These are phyloP conservation scores for Ericerus pela DNA, from an alignment of 1,140 invertebrate genomes.

Conservation along the genomic window DNA sequence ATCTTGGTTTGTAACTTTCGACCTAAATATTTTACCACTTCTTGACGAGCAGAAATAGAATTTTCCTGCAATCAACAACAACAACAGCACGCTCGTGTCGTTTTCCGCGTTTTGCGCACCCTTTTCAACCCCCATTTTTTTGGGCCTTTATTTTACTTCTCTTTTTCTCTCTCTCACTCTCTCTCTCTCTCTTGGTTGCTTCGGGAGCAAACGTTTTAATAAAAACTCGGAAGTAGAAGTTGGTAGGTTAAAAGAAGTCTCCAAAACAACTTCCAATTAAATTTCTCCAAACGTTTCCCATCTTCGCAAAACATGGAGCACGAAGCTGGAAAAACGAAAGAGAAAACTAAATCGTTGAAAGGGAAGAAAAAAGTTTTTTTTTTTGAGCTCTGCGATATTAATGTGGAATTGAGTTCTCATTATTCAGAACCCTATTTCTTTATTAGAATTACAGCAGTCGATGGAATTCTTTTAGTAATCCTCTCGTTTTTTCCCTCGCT, in stretches of 20 bases:
- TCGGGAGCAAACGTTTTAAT: constrained; percentile 4
- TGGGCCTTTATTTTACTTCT: too few species aligned
- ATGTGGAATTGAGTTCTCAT: constrained; percentile 10
- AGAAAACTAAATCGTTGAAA: too few species aligned
- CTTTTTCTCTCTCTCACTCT: too few species aligned
- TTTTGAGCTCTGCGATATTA: not conserved
- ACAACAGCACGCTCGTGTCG: too few species aligned
- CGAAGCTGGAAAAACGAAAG: not conserved
- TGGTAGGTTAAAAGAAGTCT: constrained; percentile 3
- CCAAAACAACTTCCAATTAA: constrained; percentile 12
- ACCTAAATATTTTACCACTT: too few species aligned
- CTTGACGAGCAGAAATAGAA: too few species aligned
- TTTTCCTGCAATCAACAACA: too few species aligned
- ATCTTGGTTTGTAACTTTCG: too few species aligned
- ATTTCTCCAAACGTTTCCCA: not conserved
- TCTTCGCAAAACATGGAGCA: constrained; percentile 6
- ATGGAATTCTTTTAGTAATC: not conserved
- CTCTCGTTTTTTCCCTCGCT: not conserved
- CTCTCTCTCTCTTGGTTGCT: not conserved
- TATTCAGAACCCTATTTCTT: constrained; percentile 7
- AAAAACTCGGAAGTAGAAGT: constrained; percentile 1
- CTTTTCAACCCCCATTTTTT: too few species aligned
- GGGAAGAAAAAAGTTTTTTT: not conserved
- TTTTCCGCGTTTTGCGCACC: too few species aligned
- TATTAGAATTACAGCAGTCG: constrained; percentile 4